phyloP scores from a whole-genome alignment of 2,797 vertebrate genomes.

The Leptatherina wallacei region DNA sequence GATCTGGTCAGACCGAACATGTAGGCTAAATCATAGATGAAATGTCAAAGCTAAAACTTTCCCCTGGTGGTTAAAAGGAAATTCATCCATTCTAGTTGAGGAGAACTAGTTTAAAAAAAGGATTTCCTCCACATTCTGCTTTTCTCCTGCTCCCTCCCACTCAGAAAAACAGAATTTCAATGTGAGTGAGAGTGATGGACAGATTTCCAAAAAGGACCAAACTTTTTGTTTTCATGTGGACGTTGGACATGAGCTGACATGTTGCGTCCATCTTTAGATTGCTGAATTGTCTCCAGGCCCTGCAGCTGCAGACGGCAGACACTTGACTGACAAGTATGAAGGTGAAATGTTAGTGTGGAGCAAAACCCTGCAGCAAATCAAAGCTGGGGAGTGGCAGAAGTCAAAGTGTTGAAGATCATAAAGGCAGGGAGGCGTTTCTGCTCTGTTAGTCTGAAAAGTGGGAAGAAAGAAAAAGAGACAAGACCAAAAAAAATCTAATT shows the following conservation, averaged over 20 bases:
- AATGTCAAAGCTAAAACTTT: no score
- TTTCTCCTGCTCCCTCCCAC: no score
- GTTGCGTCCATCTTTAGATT: conserved; percentile 54
- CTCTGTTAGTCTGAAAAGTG: conserved; percentile 24
- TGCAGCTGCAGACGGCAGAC: conserved; percentile 31
- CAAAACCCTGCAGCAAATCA: conserved; percentile 27
- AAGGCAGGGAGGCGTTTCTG: conserved; percentile 14
- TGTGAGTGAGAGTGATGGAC: not conserved
- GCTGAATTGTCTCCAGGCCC: conserved; percentile 30
- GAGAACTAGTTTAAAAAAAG: no score
- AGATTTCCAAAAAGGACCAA: conserved; percentile 48
- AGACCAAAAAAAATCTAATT: conserved; percentile 23
- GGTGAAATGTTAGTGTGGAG: conserved; percentile 25
- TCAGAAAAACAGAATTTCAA: no score
- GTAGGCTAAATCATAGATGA: no score
- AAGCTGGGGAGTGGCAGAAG: conserved; percentile 9
- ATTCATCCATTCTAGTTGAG: no score
- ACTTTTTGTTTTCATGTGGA: conserved; percentile 62
- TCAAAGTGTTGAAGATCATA: conserved; percentile 13
- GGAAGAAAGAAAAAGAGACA: conserved; percentile 4
- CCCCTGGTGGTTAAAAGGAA: no score
- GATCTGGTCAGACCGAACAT: no score
- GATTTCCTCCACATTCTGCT: no score
- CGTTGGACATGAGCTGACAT: conserved; percentile 48
- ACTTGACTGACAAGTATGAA: conserved; percentile 17